A percentile compares a stretch with the other conserved stretches of the same genome.
These are phyloP conservation scores for Pristionchus entomophagus DNA, from an alignment of 2,888 invertebrate genomes.

Conservation along the genomic window DNA sequence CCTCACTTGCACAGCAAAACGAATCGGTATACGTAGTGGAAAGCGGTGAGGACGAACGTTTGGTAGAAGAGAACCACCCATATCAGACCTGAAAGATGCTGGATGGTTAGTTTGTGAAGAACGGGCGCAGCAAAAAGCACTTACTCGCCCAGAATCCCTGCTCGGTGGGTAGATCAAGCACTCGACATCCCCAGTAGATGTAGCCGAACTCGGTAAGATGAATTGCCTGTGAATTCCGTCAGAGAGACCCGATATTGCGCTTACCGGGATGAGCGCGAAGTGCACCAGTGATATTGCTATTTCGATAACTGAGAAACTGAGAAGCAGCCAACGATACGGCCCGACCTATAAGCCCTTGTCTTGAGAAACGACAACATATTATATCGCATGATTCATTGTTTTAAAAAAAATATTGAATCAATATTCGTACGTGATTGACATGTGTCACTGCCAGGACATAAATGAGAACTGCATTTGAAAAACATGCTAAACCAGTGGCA, in stretches of 20 bases:
- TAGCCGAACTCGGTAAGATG: slow-evolving; percentile 11
- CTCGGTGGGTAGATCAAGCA: background rate
- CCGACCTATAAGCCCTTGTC: background rate
- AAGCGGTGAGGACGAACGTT: no score
- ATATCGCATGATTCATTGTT: no score
- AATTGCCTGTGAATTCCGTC: background rate
- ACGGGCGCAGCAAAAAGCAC: background rate
- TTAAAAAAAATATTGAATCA: no score
- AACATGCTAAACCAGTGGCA: background rate
- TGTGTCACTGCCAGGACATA: background rate
- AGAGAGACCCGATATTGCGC: background rate
- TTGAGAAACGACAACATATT: background rate
- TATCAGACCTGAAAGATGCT: background rate
- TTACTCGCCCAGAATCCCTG: background rate
- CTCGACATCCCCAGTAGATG: slow-evolving; percentile 4
- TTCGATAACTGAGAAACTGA: background rate
- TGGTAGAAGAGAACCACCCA: slow-evolving; percentile 13
- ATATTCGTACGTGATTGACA: background rate
- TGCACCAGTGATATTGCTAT: background rate
- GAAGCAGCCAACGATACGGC: background rate
- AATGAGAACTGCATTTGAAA: background rate
- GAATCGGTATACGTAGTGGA: background rate
- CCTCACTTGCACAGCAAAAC: background rate
- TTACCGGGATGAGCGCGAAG: background rate
- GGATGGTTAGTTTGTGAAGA: background rate